These are phyloP conservation scores for Mesitornis unicolor DNA, from an alignment of 2,113 vertebrate species.

Conservation along the genomic window DNA sequence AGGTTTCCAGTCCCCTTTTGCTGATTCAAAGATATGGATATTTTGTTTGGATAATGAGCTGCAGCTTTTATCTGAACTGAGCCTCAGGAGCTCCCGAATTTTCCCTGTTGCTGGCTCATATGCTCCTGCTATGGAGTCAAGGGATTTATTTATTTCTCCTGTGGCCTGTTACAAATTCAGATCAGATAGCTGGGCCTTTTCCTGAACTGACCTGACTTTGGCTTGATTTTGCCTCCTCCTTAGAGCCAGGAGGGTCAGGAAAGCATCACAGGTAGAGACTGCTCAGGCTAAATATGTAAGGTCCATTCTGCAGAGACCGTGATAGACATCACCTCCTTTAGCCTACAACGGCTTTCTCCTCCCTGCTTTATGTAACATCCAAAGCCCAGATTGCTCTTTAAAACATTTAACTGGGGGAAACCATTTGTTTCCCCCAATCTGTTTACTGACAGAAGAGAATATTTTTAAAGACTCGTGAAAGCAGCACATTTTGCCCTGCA, in stretches of 20 bases:
- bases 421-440: constrained; percentile 6
- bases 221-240: background rate
- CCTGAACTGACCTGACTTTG: background rate
- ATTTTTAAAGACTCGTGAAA: background rate
- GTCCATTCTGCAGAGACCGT: background rate
- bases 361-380: background rate
- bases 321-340: background rate
- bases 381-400: background rate
- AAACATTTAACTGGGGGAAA: background rate
- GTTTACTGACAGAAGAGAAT: background rate
- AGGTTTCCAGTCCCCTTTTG: background rate
- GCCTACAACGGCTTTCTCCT: background rate
- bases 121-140: background rate
- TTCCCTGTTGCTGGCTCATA: background rate
- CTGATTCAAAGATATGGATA: background rate
- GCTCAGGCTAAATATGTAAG: background rate
- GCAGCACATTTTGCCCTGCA: background rate
- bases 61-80: background rate
- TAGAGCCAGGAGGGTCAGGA: background rate
- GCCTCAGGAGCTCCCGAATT: background rate
- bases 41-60: constrained; percentile 20
- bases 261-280: background rate
- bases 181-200: background rate
- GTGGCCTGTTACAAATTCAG: background rate
- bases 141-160: background rate